Base-by-base conservation (phyloP, 2,113 vertebrate species). In the Perca flavescens region DNA sequence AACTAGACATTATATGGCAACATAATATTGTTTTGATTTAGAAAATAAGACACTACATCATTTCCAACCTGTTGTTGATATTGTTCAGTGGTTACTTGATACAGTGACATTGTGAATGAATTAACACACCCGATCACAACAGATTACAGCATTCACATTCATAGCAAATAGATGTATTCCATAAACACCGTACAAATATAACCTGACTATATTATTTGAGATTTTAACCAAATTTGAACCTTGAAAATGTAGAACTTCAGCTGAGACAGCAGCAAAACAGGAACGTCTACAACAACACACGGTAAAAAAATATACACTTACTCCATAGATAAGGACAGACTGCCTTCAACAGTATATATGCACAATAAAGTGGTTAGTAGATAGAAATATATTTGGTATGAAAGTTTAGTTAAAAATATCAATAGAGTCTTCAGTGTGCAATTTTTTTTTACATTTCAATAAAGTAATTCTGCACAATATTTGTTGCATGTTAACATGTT, bases 291-390 rank as follows among this genome's bases (percentile, higher is more conserved):
- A 31, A 85, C 47, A 74, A 68, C 17, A 65, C 52, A 83, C 3
- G 1, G 36, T 80, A 83, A 73, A 88, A 89, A 88, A 65, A 87
- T 58, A 88, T 47, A 80, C 6, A 17, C 81, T 72, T 46, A 61
- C 52, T 58, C 25, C 57, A 80, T 36, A 67, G 47, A 74, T 34
- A 47, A 83, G 58, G 76, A 64, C 47, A 34, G 66, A 89, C 82
- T 46, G 54, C 54, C 67, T 84, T 83, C 74, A 15, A 90, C 87
- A 92, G 91, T 95, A 86, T 82, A 74, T 88, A 79, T 70, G 87
- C 75, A 93, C 94, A 88, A 77, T 74, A 86, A 82, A 90, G 86
- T 90, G 90, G 82, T 94, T 92, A 90, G 87, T 87, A 77, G 40
- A 83, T 80, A 72, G 62, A 62, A 49, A 82, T 73, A 79, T 77